phyloP scores from a whole-genome alignment of 2,113 vertebrate genomes.

The Hemiprocne comata region DNA sequence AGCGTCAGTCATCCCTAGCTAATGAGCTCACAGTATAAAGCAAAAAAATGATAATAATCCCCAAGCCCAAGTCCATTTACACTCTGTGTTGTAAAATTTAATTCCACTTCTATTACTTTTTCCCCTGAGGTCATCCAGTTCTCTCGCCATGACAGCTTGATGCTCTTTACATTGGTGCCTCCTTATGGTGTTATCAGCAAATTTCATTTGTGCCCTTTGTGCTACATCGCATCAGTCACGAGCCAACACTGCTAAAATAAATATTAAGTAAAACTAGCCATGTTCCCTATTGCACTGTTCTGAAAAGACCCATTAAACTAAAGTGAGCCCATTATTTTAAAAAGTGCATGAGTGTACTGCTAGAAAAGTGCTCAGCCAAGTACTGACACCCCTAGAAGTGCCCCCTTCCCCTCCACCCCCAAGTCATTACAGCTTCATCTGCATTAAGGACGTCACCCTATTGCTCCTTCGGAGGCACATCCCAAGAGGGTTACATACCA shows the following conservation, averaged over 20 bases:
- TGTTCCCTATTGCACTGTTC: background rate
- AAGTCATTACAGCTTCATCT: background rate
- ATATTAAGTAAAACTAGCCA: background rate
- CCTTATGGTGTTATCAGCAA: background rate
- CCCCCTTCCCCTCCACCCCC: fast-evolving
- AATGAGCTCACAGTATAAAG: background rate
- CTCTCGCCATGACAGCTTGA: background rate
- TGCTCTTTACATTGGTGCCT: background rate
- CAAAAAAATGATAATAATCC: background rate
- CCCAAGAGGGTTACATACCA: background rate
- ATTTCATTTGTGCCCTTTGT: background rate
- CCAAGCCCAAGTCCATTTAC: background rate
- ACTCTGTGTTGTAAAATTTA: background rate
- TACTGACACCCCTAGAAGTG: fast-evolving
- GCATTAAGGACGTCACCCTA: background rate
- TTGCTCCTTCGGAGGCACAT: background rate
- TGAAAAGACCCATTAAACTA: background rate
- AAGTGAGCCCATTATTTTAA: background rate
- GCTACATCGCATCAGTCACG: background rate
- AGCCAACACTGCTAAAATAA: background rate
- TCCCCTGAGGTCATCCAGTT: background rate
- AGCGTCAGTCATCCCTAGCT: background rate
- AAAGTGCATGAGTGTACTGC: background rate
- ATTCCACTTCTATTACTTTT: background rate
- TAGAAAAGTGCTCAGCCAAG: background rate